Evolutionary conservation across 2,113 vertebrate species (phyloP).

Genomic region (Neopipo cinnamomea): DNA sequence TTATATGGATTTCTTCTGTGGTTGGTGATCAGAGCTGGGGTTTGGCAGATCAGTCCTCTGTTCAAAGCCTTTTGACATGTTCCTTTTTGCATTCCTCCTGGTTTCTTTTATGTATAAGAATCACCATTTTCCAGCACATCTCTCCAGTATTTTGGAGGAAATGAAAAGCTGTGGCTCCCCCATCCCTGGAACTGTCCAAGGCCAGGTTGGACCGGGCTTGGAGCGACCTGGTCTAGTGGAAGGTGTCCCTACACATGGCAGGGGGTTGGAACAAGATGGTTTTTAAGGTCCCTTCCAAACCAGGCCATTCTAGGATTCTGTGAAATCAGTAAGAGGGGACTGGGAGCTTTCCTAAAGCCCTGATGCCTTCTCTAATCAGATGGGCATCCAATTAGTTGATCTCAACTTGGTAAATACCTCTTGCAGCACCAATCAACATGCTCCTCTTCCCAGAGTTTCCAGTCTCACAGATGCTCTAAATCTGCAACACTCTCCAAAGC

Average conservation of each 20-base stretch:
- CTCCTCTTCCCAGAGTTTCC: not conserved
- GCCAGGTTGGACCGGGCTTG: fast-evolving
- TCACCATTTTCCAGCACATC: not conserved
- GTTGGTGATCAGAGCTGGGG: not conserved
- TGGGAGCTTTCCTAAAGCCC: not conserved
- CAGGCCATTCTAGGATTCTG: not conserved
- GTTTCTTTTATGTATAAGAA: not conserved
- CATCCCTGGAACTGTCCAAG: not conserved
- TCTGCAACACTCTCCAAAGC: not conserved
- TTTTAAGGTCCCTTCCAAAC: not conserved
- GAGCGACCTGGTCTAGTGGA: fast-evolving
- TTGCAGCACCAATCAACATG: not conserved
- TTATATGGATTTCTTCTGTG: not conserved
- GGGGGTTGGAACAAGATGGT: not conserved
- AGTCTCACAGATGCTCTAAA: not conserved
- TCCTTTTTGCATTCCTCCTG: not conserved
- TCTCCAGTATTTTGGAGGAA: not conserved
- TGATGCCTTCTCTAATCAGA: not conserved
- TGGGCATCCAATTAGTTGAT: not conserved
- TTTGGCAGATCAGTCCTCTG: not conserved
- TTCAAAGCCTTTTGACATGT: not conserved
- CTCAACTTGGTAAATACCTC: not conserved
- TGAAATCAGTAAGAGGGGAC: not conserved
- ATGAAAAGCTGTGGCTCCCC: fast-evolving
- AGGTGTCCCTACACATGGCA: not conserved